These are phyloP conservation scores for Acanthopleura granulata DNA, from an alignment of 2,888 invertebrate species.

Conservation along the genomic window DNA sequence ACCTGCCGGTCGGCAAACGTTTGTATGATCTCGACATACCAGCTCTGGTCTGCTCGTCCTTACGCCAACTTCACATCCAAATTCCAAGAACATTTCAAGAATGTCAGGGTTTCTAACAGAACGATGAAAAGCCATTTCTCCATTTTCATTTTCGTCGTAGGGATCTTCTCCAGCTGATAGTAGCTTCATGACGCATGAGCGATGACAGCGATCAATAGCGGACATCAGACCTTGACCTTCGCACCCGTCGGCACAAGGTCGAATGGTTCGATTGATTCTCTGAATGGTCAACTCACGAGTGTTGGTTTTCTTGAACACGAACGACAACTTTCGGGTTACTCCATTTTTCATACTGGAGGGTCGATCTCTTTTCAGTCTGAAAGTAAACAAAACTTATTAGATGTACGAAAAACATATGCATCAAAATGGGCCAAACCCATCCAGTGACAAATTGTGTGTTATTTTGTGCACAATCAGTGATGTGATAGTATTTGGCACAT, in stretches of 20 bases:
- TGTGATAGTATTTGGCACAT: no score
- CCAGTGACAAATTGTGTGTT: no score
- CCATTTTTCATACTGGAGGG: slow-evolving; percentile 12
- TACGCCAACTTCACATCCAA: slow-evolving; percentile 4
- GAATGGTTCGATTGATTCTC: slow-evolving; percentile 14
- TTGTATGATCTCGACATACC: background rate
- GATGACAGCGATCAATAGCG: slow-evolving; percentile 15
- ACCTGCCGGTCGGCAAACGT: background rate
- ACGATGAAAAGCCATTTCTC: slow-evolving; percentile 11
- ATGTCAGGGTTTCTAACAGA: slow-evolving; percentile 15
- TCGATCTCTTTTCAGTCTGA: slow-evolving; percentile 4
- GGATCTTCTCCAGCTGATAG: slow-evolving; percentile 10
- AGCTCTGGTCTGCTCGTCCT: background rate
- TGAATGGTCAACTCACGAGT: slow-evolving; percentile 13
- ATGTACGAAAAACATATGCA: no score
- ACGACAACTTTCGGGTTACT: slow-evolving; percentile 6
- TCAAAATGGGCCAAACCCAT: no score
- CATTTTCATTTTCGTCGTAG: slow-evolving; percentile 19
- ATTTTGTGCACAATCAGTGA: no score
- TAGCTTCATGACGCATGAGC: slow-evolving; percentile 16
- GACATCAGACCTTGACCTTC: slow-evolving; percentile 9
- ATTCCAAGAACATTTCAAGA: slow-evolving; percentile 17
- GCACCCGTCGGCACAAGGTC: slow-evolving; percentile 18
- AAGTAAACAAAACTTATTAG: no score
- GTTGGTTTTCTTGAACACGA: slow-evolving; percentile 9